phyloP scores from a whole-genome alignment of 2,888 invertebrate genomes.

The Sthenelais limicola region DNA sequence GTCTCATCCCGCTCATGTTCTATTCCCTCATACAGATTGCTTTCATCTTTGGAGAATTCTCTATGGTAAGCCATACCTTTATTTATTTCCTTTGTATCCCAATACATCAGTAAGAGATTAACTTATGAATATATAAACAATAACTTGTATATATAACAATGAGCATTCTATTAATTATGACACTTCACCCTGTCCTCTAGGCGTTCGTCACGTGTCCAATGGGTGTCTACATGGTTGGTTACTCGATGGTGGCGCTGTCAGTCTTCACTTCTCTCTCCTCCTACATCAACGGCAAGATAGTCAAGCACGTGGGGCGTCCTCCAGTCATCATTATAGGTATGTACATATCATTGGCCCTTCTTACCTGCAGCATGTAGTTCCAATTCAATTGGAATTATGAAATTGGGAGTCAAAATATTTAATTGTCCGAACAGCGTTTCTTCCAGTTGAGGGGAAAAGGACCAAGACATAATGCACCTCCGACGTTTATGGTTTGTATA shows the following conservation, averaged over 20 bases:
- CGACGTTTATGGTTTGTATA: no score
- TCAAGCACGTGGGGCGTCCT: slow-evolving; percentile 92
- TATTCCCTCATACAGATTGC: slow-evolving; percentile 63
- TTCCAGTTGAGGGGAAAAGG: no score
- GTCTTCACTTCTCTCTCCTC: slow-evolving; percentile 94
- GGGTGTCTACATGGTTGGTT: slow-evolving; percentile 92
- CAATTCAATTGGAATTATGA: no score
- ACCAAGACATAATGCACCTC: no score
- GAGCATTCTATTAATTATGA: no score
- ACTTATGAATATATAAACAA: no score
- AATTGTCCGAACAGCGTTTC: no score
- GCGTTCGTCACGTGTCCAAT: slow-evolving; percentile 69
- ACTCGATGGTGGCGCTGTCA: slow-evolving; percentile 97
- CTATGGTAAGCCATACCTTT: slow-evolving; percentile 60
- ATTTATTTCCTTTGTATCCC: background rate
- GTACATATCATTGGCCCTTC: no score
- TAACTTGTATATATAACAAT: no score
- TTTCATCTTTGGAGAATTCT: slow-evolving; percentile 67
- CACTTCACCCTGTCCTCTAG: no score
- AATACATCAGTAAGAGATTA: background rate
- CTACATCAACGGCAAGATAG: slow-evolving; percentile 89
- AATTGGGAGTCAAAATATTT: no score
- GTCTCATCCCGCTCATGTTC: slow-evolving; percentile 60
- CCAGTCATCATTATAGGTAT: slow-evolving; percentile 78
- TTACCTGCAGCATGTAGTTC: no score